Percentiles rank a stretch among this genome's conserved stretches.
These are phyloP conservation scores for Nematolebias whitei DNA, from an alignment of 2,113 vertebrate species.

Conservation along the genomic window DNA sequence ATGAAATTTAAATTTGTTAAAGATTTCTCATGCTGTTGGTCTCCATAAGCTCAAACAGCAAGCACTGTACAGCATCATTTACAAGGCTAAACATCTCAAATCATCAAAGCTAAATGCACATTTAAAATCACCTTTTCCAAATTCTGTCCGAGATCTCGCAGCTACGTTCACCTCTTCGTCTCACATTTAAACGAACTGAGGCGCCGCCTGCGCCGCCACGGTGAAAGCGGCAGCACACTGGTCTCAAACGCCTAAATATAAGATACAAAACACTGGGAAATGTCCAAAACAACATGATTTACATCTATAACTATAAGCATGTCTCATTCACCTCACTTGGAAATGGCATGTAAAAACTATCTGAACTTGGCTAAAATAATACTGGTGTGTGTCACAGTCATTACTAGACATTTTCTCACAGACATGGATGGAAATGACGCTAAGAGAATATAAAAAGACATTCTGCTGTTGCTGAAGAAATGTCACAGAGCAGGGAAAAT, in stretches of 20 bases:
- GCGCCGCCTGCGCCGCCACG: no score
- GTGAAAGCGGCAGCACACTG: not conserved
- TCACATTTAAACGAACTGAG: no score
- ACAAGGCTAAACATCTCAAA: slow-evolving; percentile 69
- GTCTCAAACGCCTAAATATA: slow-evolving; percentile 13
- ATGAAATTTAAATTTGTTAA: slow-evolving; percentile 51
- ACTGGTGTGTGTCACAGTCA: slow-evolving; percentile 1
- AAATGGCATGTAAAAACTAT: slow-evolving; percentile 50
- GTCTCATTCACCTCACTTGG: slow-evolving; percentile 25
- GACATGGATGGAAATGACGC: slow-evolving; percentile 35
- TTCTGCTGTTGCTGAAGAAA: slow-evolving; percentile 66
- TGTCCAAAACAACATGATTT: slow-evolving; percentile 34
- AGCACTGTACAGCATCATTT: slow-evolving; percentile 77
- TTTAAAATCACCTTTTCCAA: slow-evolving; percentile 31
- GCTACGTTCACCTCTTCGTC: slow-evolving; percentile 5
- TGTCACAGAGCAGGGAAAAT: slow-evolving; percentile 4
- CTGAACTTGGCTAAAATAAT: slow-evolving; percentile 45
- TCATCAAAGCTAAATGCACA: slow-evolving; percentile 61
- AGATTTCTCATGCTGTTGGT: slow-evolving; percentile 68
- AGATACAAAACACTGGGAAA: slow-evolving; percentile 12
- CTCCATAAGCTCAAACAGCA: slow-evolving; percentile 72
- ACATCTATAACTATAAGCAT: slow-evolving; percentile 53
- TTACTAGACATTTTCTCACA: slow-evolving; percentile 30
- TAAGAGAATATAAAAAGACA: slow-evolving; percentile 40
- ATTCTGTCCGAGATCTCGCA: not conserved